Evolutionary conservation across 2,888 invertebrate species (phyloP).

Genomic region (Drosophila quasianomalipes): DNA sequence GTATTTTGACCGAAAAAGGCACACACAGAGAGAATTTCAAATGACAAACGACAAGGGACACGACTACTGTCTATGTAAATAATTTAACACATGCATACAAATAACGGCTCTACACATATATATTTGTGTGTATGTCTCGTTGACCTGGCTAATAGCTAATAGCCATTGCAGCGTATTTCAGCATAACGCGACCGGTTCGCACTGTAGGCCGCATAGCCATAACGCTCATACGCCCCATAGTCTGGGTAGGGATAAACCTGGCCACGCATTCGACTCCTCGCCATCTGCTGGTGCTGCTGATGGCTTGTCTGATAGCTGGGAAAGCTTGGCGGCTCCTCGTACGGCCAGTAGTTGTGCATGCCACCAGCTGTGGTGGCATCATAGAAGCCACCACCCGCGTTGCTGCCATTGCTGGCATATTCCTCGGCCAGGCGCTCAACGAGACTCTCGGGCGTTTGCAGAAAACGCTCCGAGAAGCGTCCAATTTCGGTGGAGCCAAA

Average conservation of each 20-base stretch:
- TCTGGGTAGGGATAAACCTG: conserved; percentile 59
- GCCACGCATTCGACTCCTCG: conserved; percentile 55
- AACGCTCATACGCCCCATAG: conserved; percentile 71
- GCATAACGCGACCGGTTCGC: conserved; percentile 63
- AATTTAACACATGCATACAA: conserved; percentile 6
- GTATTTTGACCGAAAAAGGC: conserved; percentile 83
- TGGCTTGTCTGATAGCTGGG: conserved; percentile 10
- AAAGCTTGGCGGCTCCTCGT: conserved; percentile 55
- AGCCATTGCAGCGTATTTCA: conserved; percentile 81
- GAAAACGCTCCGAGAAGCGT: conserved; percentile 91
- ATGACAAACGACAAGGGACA: conserved; percentile 71
- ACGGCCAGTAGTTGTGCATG: conserved; percentile 53
- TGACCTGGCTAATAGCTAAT: conserved; percentile 61
- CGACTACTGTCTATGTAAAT: conserved; percentile 36
- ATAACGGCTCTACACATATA: conserved; percentile 24
- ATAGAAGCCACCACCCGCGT: conserved; percentile 29
- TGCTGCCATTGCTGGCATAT: conserved; percentile 35
- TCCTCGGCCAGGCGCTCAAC: conserved; percentile 67
- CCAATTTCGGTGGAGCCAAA: conserved; percentile 95
- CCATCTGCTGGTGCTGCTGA: conserved; percentile 26
- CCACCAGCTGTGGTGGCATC: conserved; percentile 33
- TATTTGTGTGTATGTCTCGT: conserved; percentile 6
- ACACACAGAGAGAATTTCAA: conserved; percentile 79
- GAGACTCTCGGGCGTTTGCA: conserved; percentile 79
- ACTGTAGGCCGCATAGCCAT: conserved; percentile 61